Percentiles rank a stretch among this genome's conserved stretches.
These are phyloP conservation scores for Sphaeridia pumilis DNA, from an alignment of 2,888 invertebrate species.

Conservation along the genomic window DNA sequence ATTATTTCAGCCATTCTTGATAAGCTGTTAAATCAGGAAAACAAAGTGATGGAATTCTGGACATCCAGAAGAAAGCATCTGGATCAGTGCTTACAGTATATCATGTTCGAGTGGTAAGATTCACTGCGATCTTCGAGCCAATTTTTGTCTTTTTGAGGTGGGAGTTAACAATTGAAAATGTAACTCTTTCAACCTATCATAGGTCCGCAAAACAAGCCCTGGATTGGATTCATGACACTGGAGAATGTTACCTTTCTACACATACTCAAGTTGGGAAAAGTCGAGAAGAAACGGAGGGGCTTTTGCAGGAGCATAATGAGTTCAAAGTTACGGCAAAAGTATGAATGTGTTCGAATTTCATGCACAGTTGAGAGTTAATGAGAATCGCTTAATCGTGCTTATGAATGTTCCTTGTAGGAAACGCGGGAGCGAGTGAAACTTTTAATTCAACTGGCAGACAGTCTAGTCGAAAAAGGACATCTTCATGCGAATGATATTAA, in stretches of 20 bases:
- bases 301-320: conserved; percentile 72
- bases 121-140: no score
- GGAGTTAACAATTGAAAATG: no score
- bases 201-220: conserved; percentile 83
- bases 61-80: conserved; percentile 87
- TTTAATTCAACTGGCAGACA: conserved; percentile 85
- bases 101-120: conserved; percentile 60
- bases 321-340: conserved; percentile 81
- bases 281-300: conserved; percentile 64
- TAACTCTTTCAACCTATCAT: no score
- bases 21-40: conserved; percentile 84
- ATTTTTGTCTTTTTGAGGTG: no score
- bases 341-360: no score
- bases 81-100: conserved; percentile 95
- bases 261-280: conserved; percentile 43
- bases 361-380: no score
- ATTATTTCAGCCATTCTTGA: conserved; percentile 70
- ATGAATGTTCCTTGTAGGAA: conserved; percentile 52
- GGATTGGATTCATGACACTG: conserved; percentile 94
- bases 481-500: conserved; percentile 89
- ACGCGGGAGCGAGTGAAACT: conserved; percentile 86
- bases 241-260: conserved; percentile 56
- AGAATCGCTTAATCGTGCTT: no score
- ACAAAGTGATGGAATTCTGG: conserved; percentile 91
- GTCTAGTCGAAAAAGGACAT: conserved; percentile 90